These are phyloP conservation scores for Volucella zonaria DNA, from an alignment of 2,888 invertebrate species.

Conservation along the genomic window DNA sequence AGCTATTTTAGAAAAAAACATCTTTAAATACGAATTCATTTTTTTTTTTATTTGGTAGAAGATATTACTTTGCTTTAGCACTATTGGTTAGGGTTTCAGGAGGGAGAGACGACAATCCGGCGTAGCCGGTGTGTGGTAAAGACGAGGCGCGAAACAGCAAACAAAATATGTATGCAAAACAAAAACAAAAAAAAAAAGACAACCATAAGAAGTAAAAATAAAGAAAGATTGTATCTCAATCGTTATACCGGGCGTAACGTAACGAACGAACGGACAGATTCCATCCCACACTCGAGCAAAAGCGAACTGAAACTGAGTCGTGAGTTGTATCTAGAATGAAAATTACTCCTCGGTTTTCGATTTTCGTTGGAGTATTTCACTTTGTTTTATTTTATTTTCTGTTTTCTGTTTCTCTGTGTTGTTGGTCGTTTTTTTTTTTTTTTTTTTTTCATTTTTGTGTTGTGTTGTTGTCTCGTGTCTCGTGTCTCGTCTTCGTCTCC, in stretches of 20 bases:
- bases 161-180: conserved; percentile 2
- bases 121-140: conserved; percentile 6
- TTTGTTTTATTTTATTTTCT: conserved; percentile 33
- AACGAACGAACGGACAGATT: conserved; percentile 41
- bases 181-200: neutral
- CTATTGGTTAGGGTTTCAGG: no score
- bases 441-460: conserved; percentile 31
- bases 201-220: neutral
- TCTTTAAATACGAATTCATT: no score
- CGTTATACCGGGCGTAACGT: conserved; percentile 22
- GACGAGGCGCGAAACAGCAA: conserved; percentile 12
- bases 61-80: neutral
- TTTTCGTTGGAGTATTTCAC: conserved; percentile 72
- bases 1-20: no score
- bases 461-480: conserved; percentile 26
- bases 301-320: conserved; percentile 72
- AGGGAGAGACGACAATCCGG: neutral
- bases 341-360: conserved; percentile 74
- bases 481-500: conserved; percentile 24
- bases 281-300: conserved; percentile 71
- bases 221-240: conserved; percentile 1
- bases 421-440: conserved; percentile 25
- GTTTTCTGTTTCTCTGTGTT: conserved; percentile 29
- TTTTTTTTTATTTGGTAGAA: neutral
- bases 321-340: conserved; percentile 73